Conservation (phyloP, 2,797 vertebrate species). For the Lacerta viridis region DNA sequence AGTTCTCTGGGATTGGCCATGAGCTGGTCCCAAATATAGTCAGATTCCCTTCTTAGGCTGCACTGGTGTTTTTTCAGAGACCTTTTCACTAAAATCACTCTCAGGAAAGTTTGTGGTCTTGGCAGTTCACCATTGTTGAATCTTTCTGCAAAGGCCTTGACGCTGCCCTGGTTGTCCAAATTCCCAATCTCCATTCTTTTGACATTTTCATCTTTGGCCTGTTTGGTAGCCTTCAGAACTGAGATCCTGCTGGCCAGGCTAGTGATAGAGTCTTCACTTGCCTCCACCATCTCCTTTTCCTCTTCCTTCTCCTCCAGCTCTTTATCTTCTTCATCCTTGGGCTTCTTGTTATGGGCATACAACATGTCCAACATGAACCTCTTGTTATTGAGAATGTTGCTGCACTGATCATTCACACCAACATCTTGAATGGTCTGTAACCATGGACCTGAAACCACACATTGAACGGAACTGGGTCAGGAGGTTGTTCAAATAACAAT, state of each 20-base stretch:
- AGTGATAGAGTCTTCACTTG: constrained; percentile 83
- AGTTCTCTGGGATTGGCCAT: constrained; percentile 94
- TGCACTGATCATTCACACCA: constrained; percentile 89
- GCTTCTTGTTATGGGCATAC: constrained; percentile 90
- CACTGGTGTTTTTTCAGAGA: constrained; percentile 78
- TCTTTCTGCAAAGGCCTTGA: constrained; percentile 91
- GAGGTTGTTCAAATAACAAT: background rate
- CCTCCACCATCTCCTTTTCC: constrained; percentile 78
- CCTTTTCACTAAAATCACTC: constrained; percentile 82
- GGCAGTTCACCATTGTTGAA: constrained; percentile 89
- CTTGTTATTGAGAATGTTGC: constrained; percentile 92
- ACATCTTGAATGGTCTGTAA: constrained; percentile 84
- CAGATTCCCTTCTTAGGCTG: constrained; percentile 94
- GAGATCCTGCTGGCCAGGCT: constrained; percentile 91
- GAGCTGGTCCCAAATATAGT: constrained; percentile 98
- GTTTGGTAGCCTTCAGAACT: constrained; percentile 89
- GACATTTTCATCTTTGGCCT: constrained; percentile 87
- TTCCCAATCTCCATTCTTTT: constrained; percentile 89
- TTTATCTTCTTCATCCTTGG: constrained; percentile 84
- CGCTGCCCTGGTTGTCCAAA: constrained; percentile 91
- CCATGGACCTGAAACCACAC: constrained; percentile 87
- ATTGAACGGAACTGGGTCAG: constrained; percentile 49
- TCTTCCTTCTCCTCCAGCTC: constrained; percentile 81
- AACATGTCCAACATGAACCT: constrained; percentile 98
- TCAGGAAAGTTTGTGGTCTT: constrained; percentile 83